Evolutionary conservation across 1,140 invertebrate species (phyloP), one percentile per base, ranked within the genome.

Genomic region (Lepeophtheirus salmonis): DNA sequence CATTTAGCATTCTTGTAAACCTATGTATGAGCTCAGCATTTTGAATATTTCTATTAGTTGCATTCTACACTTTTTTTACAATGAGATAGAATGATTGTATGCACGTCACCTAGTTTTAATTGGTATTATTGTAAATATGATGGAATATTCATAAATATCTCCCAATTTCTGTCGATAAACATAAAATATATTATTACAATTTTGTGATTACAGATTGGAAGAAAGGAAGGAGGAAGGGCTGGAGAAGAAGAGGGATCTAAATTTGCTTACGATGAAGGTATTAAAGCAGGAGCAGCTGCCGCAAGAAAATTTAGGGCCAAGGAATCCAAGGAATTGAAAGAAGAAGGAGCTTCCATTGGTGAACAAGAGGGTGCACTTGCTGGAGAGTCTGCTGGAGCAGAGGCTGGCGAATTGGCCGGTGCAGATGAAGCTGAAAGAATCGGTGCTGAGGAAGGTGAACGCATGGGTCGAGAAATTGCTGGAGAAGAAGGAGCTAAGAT

Each of bases 401-500:
- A 17, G n/a, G 59, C 16, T 14, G 59, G 59, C 2, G 59, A 61
- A 50, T 24, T 22, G 59, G 59, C 59, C 21, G 59, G 50, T 20
- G 59, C 17, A 16, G 59, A 61, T 24, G 59, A 61, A 61, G 59
- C 50, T n/a, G 59, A 2, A 12, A 20, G 51, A 52, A 17, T 61
- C 13, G 59, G 59, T 2, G 59, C 41, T 14, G 59, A 61, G 23
- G 59, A 61, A 26, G 59, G 59, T 3, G 59, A 52, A 53, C 17
- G 59, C 3, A 53, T 61, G 60, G 59, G 59, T 25, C 49, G 49
- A 4, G 59, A 61, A 17, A 61, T 61, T 20, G 59, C 59, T 22
- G 59, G 59, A n/a, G 59, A 61, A 26, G 59, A 61, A 54, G 59
- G 59, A 1, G 59, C 59, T 18, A 52, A 53, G 24, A 54, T 61